Base-by-base conservation (phyloP, 2,113 vertebrate genomes). In the Tonatia bakeri region DNA sequence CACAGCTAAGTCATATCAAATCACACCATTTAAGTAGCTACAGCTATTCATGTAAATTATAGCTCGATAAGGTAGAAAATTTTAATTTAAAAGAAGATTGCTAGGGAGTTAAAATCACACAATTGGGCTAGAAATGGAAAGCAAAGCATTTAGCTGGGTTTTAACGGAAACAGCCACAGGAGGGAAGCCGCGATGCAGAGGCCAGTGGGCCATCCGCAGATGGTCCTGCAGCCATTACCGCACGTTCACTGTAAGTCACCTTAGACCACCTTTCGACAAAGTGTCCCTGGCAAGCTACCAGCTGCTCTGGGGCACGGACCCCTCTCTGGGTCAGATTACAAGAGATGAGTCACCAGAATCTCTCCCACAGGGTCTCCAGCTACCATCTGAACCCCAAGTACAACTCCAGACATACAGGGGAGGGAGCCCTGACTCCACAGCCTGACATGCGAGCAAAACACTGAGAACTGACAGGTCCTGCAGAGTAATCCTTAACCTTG, bases 371-470 rank as follows among this genome's bases (percentile, higher is more conserved):
- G 0, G 22, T 26, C 9, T 20, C 6, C 2, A 36, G 50, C 24
- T 5, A 14, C 19, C 24, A 11, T n/a, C 33, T 22, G 26, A 65
- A 38, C 11, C 15, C 14, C 31, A 12, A 0, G 5, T 2, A 36
- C 38, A 1, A 1, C 45, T 52, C 4, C 19, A 20, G 56, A 52
- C 38, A 24, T 17, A 4, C 2, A 14, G 13, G 5, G n/a, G 4
- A 13, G 50, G 40, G 26, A 64, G 10, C 70, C 22, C 8, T 24
- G 13, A 64, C 33, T 20, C 54, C 24, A 22, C 38, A 28, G 59
- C 43, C 4, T 13, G 9, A 7, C 36, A 7, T 31, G 13, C 16
- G 15, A 50, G 20, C 15, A 54, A 64, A 36, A 43, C 24, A 61
- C 4, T 61, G 26, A 61, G 59, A 61, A 12, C 59, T 28, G 26